A percentile compares a stretch with the other conserved stretches of the same genome.
Evolutionary conservation across 2,888 invertebrate genomes (phyloP).

Genomic region (Eulithis testata): DNA sequence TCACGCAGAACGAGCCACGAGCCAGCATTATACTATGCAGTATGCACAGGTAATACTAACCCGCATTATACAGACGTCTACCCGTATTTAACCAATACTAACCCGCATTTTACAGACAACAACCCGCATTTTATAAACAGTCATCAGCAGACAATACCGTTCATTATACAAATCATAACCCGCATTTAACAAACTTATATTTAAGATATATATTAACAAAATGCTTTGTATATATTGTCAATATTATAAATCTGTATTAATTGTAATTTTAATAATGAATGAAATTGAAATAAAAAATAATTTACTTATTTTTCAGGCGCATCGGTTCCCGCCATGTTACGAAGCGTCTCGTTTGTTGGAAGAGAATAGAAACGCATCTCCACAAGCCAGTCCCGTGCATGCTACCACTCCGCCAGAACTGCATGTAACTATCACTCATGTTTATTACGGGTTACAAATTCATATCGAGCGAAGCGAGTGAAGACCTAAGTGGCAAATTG

Average conservation of each 20-base stretch:
- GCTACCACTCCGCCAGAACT: conserved; percentile 32
- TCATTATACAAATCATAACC: no score
- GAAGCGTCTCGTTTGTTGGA: conserved; percentile 68
- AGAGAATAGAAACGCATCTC: conserved; percentile 38
- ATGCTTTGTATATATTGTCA: no score
- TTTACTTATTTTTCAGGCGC: conserved; percentile 51
- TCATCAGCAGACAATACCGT: no score
- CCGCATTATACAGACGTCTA: not conserved
- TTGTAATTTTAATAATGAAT: no score
- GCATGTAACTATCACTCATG: conserved; percentile 15
- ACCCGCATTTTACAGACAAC: not conserved
- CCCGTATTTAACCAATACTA: not conserved
- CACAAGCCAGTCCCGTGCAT: conserved; percentile 28
- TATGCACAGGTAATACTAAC: conserved; percentile 47
- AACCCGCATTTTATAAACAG: conserved; percentile 7
- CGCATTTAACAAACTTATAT: no score
- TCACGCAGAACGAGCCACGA: conserved; percentile 56
- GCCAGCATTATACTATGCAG: conserved; percentile 58
- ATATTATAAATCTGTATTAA: no score
- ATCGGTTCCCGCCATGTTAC: conserved; percentile 75
- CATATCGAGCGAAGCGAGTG: no score
- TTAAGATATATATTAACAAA: no score
- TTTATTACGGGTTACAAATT: no score
- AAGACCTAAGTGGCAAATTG: no score
- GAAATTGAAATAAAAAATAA: not conserved